Conservation (phyloP, 1,140 invertebrate genomes). For the Dendroctonus ponderosae region DNA sequence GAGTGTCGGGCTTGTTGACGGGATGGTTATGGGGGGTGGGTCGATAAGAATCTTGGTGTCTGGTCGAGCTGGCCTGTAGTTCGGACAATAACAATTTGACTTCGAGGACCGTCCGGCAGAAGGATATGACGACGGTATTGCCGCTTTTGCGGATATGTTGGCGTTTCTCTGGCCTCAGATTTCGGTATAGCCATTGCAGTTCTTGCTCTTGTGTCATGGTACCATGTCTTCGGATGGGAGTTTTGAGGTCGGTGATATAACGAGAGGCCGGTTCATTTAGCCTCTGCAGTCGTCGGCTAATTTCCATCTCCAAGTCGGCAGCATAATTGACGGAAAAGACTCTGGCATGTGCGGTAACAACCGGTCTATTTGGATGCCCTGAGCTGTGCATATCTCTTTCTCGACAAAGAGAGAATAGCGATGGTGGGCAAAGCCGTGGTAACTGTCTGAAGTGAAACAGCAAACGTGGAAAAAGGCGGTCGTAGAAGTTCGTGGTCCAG, state of each 20-base stretch:
- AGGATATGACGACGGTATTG: neutral
- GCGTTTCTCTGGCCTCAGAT: slow-evolving; percentile 21
- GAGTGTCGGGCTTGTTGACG: neutral
- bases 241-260: slow-evolving; percentile 23
- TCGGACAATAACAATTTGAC: neutral
- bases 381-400: slow-evolving; percentile 9
- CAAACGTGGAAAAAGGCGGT: too few species aligned
- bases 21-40: neutral
- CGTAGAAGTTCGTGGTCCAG: too few species aligned
- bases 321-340: slow-evolving; percentile 12
- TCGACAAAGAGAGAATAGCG: slow-evolving; percentile 2
- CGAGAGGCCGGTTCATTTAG: neutral
- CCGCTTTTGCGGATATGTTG: slow-evolving; percentile 6
- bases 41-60: neutral
- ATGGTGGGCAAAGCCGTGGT: too few species aligned
- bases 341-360: slow-evolving; percentile 12
- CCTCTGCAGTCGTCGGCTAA: slow-evolving; percentile 1
- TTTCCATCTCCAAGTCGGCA: slow-evolving; percentile 9
- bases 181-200: slow-evolving; percentile 19
- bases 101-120: neutral
- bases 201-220: neutral
- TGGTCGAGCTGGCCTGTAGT: neutral
- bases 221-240: slow-evolving; percentile 18
- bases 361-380: neutral
- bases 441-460: too few species aligned